Percentiles rank a stretch among this genome's conserved stretches.
Evolutionary conservation across 2,888 invertebrate genomes (phyloP).

Genomic region (Harpagoxenus sublaevis): DNA sequence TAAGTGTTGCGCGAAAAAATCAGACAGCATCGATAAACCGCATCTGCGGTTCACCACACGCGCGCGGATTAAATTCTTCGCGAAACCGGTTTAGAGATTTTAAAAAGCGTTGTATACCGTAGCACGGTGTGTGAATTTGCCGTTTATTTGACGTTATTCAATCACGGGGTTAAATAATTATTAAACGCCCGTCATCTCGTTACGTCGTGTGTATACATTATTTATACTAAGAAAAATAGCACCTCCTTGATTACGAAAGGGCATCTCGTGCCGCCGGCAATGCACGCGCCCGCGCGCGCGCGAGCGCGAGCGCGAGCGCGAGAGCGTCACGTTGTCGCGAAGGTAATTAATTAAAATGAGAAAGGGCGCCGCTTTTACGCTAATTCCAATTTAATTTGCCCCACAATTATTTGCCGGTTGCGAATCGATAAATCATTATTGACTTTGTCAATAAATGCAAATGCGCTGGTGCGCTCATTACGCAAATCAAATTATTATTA

Average conservation of each 20-base stretch:
- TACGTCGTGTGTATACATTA: background rate
- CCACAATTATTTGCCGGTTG: constrained; percentile 56
- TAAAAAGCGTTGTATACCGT: constrained; percentile 19
- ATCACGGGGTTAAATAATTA: constrained; percentile 25
- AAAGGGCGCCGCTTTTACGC: constrained; percentile 54
- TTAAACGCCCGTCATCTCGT: background rate
- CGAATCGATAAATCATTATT: constrained; percentile 58
- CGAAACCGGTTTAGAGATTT: constrained; percentile 39
- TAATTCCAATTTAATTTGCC: constrained; percentile 55
- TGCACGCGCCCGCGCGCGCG: background rate
- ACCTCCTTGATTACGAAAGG: constrained; percentile 20
- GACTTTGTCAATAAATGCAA: constrained; percentile 58
- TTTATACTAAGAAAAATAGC: constrained; percentile 3
- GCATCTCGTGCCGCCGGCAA: constrained; percentile 13
- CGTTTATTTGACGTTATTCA: constrained; percentile 24
- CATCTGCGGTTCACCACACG: constrained; percentile 42
- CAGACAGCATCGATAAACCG: constrained; percentile 33
- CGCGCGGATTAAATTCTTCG: constrained; percentile 41
- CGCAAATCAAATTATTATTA: constrained; percentile 59
- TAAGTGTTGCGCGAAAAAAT: constrained; percentile 21
- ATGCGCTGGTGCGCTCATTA: constrained; percentile 56
- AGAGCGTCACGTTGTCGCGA: constrained; percentile 38
- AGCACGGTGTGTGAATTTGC: background rate
- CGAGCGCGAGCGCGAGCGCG: constrained; percentile 3
- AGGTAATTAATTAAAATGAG: constrained; percentile 57